phyloP scores from a whole-genome alignment of 2,113 vertebrate genomes.

The Sakesphorus luctuosus region DNA sequence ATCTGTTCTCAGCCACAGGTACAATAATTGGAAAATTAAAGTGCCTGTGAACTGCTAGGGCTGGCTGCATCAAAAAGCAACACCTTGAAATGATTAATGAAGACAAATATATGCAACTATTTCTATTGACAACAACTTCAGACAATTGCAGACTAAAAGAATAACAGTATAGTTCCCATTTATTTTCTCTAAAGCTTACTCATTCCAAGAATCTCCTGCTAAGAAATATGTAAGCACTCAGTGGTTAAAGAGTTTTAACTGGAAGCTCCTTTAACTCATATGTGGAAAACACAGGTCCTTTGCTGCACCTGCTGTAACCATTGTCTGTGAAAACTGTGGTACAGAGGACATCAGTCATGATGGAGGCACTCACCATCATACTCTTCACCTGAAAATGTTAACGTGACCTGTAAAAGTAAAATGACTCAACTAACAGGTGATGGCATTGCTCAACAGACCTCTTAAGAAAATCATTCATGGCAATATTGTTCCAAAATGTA shows the following conservation, averaged over 20 bases:
- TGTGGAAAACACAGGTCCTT: not conserved
- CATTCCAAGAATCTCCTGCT: not conserved
- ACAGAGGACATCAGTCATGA: not conserved
- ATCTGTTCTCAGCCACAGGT: conserved; percentile 73
- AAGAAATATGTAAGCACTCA: not conserved
- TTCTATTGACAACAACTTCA: conserved; percentile 57
- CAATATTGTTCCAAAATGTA: not conserved
- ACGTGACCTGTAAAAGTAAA: not conserved
- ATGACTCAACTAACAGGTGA: not conserved
- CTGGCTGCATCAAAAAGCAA: conserved; percentile 63
- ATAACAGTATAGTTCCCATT: not conserved
- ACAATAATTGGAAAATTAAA: conserved; percentile 72
- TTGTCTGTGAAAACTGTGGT: not conserved
- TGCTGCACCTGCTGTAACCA: not conserved
- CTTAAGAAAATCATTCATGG: not conserved
- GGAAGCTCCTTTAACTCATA: not conserved
- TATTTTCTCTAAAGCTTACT: not conserved
- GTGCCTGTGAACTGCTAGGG: conserved; percentile 46
- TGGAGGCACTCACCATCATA: not conserved
- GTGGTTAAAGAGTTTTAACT: not conserved
- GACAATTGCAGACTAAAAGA: conserved; percentile 14
- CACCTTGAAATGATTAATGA: conserved; percentile 76
- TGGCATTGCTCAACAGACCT: rapidly evolving
- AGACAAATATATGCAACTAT: conserved; percentile 75
- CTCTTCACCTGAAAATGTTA: not conserved